Conservation (phyloP, 2,888 invertebrate genomes). For the Fragum fragum region DNA sequence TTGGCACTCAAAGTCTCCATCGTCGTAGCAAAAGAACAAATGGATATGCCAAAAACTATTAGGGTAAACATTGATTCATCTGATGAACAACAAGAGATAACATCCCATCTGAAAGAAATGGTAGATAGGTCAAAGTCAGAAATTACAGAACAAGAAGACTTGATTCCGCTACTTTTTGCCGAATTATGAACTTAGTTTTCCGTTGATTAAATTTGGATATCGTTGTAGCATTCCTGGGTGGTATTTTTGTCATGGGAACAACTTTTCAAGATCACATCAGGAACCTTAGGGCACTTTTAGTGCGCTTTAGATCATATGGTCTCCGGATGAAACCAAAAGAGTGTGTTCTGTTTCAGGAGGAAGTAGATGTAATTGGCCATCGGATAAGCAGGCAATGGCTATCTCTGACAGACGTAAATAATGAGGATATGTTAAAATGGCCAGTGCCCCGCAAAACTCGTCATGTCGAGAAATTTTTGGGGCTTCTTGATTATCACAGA, state of each 20-base stretch:
- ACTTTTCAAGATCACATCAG: slow-evolving; percentile 44
- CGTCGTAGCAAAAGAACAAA: too few species aligned
- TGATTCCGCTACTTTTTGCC: too few species aligned
- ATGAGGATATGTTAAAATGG: slow-evolving; percentile 46
- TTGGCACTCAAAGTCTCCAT: too few species aligned
- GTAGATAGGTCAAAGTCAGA: too few species aligned
- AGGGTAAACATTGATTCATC: too few species aligned
- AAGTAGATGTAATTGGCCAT: slow-evolving; percentile 45
- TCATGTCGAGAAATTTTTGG: slow-evolving; percentile 55
- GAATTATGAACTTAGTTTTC: slow-evolving; percentile 46
- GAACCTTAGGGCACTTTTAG: slow-evolving; percentile 51
- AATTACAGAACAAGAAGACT: too few species aligned
- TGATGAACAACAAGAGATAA: too few species aligned
- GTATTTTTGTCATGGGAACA: slow-evolving; percentile 61
- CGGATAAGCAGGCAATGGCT: slow-evolving; percentile 34
- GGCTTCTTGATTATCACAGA: slow-evolving; percentile 58
- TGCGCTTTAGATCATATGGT: slow-evolving; percentile 39
- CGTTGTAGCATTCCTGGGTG: slow-evolving; percentile 65
- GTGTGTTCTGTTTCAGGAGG: slow-evolving; percentile 25
- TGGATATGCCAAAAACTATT: too few species aligned
- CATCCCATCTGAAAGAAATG: too few species aligned
- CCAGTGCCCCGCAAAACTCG: slow-evolving; percentile 24
- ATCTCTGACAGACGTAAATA: slow-evolving; percentile 13
- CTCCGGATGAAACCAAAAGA: slow-evolving; percentile 57
- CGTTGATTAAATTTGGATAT: slow-evolving; percentile 54